These are phyloP conservation scores for Oxyura jamaicensis DNA, from an alignment of 2,113 vertebrate species.

Conservation along the genomic window DNA sequence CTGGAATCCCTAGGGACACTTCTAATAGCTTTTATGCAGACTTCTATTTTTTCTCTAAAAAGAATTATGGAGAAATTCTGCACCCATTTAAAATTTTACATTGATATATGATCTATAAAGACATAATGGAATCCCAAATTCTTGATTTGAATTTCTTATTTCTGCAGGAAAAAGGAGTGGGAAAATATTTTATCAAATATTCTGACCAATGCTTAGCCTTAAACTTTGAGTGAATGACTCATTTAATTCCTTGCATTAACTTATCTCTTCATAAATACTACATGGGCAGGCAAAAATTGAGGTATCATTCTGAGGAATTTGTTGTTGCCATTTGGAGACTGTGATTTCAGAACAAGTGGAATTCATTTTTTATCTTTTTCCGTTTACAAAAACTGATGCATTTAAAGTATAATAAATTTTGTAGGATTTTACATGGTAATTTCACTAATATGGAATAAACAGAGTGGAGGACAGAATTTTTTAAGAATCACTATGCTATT, in stretches of 20 bases:
- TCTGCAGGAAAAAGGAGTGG: neutral
- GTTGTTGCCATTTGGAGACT: neutral
- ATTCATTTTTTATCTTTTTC: neutral
- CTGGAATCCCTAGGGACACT: neutral
- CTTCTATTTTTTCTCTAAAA: neutral
- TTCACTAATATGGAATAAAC: slow-evolving; percentile 36
- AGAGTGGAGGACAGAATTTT: neutral
- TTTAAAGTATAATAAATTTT: slow-evolving; percentile 50
- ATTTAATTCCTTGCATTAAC: neutral
- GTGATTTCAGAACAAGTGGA: neutral
- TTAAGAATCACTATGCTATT: neutral
- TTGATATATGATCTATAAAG: neutral
- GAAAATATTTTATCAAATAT: slow-evolving; percentile 10
- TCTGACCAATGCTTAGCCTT: neutral
- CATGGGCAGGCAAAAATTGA: neutral
- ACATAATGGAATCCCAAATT: neutral
- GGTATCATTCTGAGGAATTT: neutral
- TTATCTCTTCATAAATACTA: slow-evolving; percentile 51
- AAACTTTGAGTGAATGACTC: neutral
- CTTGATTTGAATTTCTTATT: slow-evolving; percentile 4
- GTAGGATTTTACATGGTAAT: slow-evolving; percentile 19
- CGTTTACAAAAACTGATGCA: slow-evolving; percentile 8
- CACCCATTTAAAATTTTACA: neutral
- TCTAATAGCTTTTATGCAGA: neutral
- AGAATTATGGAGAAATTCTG: neutral